These are phyloP conservation scores for Gerris lacustris DNA, from an alignment of 2,888 invertebrate genomes.

Conservation along the genomic window DNA sequence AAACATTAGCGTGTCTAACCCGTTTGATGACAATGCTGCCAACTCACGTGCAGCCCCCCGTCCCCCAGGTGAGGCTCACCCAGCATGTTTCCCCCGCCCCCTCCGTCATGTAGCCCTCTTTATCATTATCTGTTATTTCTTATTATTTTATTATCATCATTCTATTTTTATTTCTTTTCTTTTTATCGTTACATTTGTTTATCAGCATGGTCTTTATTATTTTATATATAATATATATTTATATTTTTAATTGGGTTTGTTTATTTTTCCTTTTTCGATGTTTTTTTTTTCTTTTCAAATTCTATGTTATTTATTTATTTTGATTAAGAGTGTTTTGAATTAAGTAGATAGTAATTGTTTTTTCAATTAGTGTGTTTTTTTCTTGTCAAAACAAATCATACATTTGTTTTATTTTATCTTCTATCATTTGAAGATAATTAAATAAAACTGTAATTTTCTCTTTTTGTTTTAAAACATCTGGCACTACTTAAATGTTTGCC, in stretches of 20 bases:
- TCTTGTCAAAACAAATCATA: too few species aligned
- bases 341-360: not conserved
- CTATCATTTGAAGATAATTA: too few species aligned
- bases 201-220: constrained; percentile 10
- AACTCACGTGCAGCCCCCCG: constrained; percentile 31
- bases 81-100: constrained; percentile 31
- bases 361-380: too few species aligned
- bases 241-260: constrained; percentile 10
- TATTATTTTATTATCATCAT: constrained; percentile 19
- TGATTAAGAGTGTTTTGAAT: constrained; percentile 6
- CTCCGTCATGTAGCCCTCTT: constrained; percentile 39
- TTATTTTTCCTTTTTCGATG: not conserved
- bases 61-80: constrained; percentile 34
- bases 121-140: constrained; percentile 30
- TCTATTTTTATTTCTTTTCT: constrained; percentile 18
- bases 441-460: too few species aligned
- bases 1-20: constrained; percentile 76
- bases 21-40: constrained; percentile 65
- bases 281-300: constrained; percentile 13
- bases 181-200: constrained; percentile 15
- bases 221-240: constrained; percentile 14
- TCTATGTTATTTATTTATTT: constrained; percentile 11
- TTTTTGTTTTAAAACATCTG: too few species aligned
- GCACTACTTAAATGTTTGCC: too few species aligned
- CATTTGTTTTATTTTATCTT: too few species aligned